These are phyloP conservation scores for Cyprinodon brontotheroides DNA, from an alignment of 2,113 vertebrate species.

Conservation along the genomic window DNA sequence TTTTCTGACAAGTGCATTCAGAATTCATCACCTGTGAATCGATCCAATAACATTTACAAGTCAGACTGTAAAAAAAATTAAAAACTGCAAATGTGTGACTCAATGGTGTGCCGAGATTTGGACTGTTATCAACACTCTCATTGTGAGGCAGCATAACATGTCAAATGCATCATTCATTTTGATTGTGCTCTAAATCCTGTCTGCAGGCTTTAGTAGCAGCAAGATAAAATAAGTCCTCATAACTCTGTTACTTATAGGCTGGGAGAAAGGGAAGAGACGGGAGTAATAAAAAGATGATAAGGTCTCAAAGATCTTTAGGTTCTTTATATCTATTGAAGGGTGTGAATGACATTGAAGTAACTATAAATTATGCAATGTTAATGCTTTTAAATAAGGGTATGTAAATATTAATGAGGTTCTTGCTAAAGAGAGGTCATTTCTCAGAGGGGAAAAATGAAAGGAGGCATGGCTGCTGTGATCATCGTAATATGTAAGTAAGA, in stretches of 20 bases:
- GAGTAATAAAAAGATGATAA: conserved; percentile 58
- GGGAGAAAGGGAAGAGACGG: conserved; percentile 38
- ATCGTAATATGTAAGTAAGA: conserved; percentile 1
- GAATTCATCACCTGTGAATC: conserved; percentile 1
- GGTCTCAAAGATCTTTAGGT: conserved; percentile 58
- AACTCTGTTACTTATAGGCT: conserved; percentile 51
- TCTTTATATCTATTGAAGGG: conserved; percentile 51
- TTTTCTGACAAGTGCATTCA: background rate
- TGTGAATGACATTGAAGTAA: conserved; percentile 39
- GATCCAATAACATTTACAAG: conserved; percentile 6
- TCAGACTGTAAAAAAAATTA: background rate
- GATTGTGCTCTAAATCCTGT: conserved; percentile 48
- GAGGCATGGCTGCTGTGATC: background rate
- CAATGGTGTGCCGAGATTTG: background rate
- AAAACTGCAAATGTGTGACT: background rate
- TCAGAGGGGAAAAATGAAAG: conserved; percentile 33
- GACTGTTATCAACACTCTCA: background rate
- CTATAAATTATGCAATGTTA: conserved; percentile 21
- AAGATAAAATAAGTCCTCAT: conserved; percentile 46
- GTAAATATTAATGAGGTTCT: conserved; percentile 60
- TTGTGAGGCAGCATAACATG: conserved; percentile 14
- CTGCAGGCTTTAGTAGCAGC: conserved; percentile 21
- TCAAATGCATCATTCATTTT: conserved; percentile 47
- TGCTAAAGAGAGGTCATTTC: conserved; percentile 46
- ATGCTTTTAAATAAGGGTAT: conserved; percentile 50